Evolutionary conservation across 2,113 vertebrate species (phyloP), one percentile per base, ranked within the genome.

Genomic region (Tamias sibiricus): DNA sequence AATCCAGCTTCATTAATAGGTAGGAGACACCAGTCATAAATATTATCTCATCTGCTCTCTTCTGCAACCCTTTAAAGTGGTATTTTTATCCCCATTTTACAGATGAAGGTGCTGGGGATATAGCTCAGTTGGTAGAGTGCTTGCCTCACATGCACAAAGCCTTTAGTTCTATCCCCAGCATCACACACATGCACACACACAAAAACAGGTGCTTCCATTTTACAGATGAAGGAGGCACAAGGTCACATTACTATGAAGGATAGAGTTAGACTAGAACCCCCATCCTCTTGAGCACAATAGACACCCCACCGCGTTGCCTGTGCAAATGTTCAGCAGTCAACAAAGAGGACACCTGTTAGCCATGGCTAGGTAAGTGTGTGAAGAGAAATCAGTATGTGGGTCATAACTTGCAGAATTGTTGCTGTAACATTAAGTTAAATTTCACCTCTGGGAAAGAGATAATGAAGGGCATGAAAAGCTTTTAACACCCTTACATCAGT

Each of bases 401-500:
- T 69, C 57, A 8, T 42, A 8, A 35, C 83, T 40, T 64, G 57
- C 22, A 17, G 49, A 80, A 85, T 10, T 16, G 20, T 68, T 52
- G 35, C 32, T 52, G 19, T 75, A 54, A 75, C 22, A 4, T 90
- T 62, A 87, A 68, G 86, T 83, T 87, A 66, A 49, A 89, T 88
- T 62, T 88, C 77, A 80, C 77, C 87, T 75, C 83, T 91, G 87
- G 90, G 77, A 75, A 93, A 77, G 37, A 59, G 83, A 47, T 49
- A 32, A 91, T 32, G 71, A 97, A 79, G 75, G 28, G 17, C 44
- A 35, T 0, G 69, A 72, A 62, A 83, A 64, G 76, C 35, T 83
- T 84, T 96, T 14, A 76, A 91, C 24, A 35, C 40, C 71, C 88
- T 93, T 84, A 74, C 37, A 19, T 82, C 69, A 42, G n/a, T 84